Base-by-base conservation (phyloP, 2,888 invertebrate genomes). In the Geotrupes spiniger region DNA sequence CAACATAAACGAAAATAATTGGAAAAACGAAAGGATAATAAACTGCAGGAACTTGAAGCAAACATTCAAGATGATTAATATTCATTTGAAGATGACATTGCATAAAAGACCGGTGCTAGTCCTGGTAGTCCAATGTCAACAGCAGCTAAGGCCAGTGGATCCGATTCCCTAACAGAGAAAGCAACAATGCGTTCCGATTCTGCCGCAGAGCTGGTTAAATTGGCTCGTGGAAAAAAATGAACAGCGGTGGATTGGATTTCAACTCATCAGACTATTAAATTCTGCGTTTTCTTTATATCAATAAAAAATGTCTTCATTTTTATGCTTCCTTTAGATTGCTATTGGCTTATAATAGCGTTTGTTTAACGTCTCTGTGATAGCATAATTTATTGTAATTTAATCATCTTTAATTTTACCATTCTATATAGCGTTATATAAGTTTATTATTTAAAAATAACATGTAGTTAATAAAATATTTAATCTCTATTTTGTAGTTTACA, bases 21-120 rank as follows among this genome's bases (percentile, higher is more conserved):
- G 60, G 90, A 91, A 67, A 99, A 98, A 72, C 81, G 99, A 36
- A 95, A 96, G 73, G 92, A 89, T 48, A 98, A 99, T 67, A 99
- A 99, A 76, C 83, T 98, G 26, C 84, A 89, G 6, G 97, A 99
- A 70, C 75, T 99, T 41, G 97, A 97, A 74, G 91, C 88, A 4
- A 95, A 96, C 66, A 91, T 99, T 49, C 76, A 84, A 37, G 99
- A 99, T 72, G 99, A 99, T 76, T 94, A 97, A 72, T 93, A 91
- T 68, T 79, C 97, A 1, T 99, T 97, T 72, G 87, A 89, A 43
- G 91, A 92, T 54, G 83, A 86, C 67, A 80, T 87, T 98, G 63
- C 89, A 90, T 76, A 97, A 96, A 95, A 95, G 77, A 86, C 91
- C 27, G 90, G 89, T 28, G 78, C 84, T 31, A 81, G 83, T 14